Conservation (phyloP, 2,888 invertebrate species). For the Eupithecia inturbata region DNA sequence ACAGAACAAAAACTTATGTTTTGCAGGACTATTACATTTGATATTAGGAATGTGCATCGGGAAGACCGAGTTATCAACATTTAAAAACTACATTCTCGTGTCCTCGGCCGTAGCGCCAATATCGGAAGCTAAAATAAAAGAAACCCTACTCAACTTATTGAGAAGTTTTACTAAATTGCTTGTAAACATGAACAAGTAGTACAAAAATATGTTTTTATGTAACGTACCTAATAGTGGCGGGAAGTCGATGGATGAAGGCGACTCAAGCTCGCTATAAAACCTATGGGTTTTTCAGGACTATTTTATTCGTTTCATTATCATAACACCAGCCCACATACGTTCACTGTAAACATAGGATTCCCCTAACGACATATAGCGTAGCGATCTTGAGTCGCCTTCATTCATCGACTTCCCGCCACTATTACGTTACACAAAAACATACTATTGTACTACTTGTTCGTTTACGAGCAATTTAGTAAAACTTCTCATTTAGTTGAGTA, state of each 20-base stretch:
- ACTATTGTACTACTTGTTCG: neutral
- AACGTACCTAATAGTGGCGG: no score
- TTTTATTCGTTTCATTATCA: neutral
- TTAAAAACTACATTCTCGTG: neutral
- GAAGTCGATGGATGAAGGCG: no score
- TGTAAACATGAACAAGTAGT: no score
- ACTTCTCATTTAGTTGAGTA: slow-evolving; percentile 23
- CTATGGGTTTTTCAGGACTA: neutral
- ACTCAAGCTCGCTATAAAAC: no score
- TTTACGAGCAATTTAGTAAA: slow-evolving; percentile 8
- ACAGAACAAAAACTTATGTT: neutral
- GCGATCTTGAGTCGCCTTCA: neutral
- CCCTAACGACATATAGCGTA: neutral
- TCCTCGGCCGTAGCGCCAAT: neutral
- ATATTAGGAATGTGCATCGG: neutral
- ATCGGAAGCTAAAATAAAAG: neutral
- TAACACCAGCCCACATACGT: neutral
- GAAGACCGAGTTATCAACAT: neutral
- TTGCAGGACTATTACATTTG: neutral
- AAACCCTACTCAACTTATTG: no score
- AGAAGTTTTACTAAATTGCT: no score
- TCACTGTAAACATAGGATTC: neutral
- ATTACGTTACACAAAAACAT: neutral
- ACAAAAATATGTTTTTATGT: no score
- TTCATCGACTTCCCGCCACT: neutral